phyloP scores from a whole-genome alignment of 2,113 vertebrate species.

The Acrocephalus arundinaceus region DNA sequence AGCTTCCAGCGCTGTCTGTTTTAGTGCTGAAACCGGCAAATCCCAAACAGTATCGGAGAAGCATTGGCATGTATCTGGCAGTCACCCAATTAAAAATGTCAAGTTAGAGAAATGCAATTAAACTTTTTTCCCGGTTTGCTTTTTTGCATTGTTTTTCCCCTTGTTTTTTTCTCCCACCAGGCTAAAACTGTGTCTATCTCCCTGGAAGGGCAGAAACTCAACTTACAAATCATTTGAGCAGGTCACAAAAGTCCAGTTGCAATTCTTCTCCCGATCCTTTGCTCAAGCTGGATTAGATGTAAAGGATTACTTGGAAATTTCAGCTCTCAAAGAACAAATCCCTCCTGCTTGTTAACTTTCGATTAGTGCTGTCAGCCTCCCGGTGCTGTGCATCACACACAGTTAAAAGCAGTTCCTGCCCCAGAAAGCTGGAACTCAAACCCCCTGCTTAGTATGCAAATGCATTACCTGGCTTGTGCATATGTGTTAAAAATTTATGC shows the following conservation, averaged over 20 bases:
- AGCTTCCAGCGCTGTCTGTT: constrained; percentile 17
- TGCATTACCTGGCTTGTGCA: constrained; percentile 33
- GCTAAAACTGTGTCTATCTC: background rate
- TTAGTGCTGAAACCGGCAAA: constrained; percentile 40
- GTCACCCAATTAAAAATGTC: background rate
- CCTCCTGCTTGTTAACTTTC: constrained; percentile 20
- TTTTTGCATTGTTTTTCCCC: background rate
- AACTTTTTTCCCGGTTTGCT: background rate
- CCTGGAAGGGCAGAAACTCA: background rate
- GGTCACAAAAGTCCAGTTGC: background rate
- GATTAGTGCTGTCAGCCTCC: constrained; percentile 36
- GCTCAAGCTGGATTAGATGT: constrained; percentile 14
- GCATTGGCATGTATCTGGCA: background rate
- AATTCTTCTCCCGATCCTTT: background rate
- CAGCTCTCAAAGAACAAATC: constrained; percentile 57
- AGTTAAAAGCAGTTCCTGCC: constrained; percentile 15
- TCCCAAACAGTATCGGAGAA: constrained; percentile 3
- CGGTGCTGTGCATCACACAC: background rate
- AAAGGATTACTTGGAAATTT: constrained; percentile 47
- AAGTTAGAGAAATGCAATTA: background rate
- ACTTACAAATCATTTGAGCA: background rate
- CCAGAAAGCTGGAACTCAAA: constrained; percentile 19
- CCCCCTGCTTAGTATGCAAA: constrained; percentile 46
- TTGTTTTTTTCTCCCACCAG: background rate
- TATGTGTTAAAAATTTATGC: constrained; percentile 36